Evolutionary conservation across 2,888 invertebrate species (phyloP).

Genomic region (Pseudococcus longispinus): DNA sequence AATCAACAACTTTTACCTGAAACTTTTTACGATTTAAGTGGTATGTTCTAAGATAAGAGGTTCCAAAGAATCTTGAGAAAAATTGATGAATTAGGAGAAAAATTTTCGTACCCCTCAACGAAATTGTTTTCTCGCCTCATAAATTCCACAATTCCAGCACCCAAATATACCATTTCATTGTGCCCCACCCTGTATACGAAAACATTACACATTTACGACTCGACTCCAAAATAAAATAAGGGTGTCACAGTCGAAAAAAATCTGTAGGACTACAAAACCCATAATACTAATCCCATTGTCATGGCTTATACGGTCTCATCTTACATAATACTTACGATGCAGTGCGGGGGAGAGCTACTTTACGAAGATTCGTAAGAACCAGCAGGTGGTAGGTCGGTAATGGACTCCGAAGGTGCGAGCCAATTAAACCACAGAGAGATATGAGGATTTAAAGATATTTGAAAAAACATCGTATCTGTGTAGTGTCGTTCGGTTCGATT

Average conservation of each 20-base stretch:
- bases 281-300: conserved; percentile 4
- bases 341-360: neutral
- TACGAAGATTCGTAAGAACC: neutral
- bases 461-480: neutral
- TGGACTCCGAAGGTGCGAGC: conserved; percentile 30
- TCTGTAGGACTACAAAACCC: neutral
- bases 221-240: too few species aligned
- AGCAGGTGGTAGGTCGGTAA: neutral
- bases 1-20: too few species aligned
- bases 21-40: too few species aligned
- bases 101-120: too few species aligned
- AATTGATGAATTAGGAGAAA: too few species aligned
- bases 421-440: neutral
- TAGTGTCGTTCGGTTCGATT: neutral
- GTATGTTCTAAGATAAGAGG: too few species aligned
- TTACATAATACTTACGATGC: neutral
- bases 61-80: too few species aligned
- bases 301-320: neutral
- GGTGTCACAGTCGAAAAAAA: neutral
- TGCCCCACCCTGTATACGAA: too few species aligned
- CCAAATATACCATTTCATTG: too few species aligned
- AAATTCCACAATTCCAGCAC: too few species aligned
- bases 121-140: too few species aligned
- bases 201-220: too few species aligned
- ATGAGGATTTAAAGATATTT: neutral